These are phyloP conservation scores for Sarcophaga variegata DNA, from an alignment of 2,888 invertebrate genomes.

Conservation along the genomic window DNA sequence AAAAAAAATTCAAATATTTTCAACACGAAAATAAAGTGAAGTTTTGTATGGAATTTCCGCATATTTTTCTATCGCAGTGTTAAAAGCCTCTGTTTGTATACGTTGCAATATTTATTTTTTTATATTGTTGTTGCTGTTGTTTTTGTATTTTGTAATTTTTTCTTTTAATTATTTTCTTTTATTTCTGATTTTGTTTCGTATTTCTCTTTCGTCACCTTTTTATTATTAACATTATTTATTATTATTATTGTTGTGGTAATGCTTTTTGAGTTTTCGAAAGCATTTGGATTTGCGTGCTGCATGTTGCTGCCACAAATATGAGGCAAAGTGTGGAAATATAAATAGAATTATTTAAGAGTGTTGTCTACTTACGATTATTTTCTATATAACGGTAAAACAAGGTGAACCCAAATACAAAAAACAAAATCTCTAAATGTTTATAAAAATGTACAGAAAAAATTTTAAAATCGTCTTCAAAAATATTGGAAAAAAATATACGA, in stretches of 20 bases:
- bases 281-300: neutral
- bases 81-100: slow-evolving; percentile 7
- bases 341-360: neutral
- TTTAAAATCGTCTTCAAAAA: too few relatives aligned
- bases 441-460: too few relatives aligned
- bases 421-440: too few relatives aligned
- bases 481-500: too few relatives aligned
- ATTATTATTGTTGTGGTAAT: neutral
- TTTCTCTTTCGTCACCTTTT: slow-evolving; percentile 1
- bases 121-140: neutral
- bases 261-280: neutral
- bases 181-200: slow-evolving; percentile 31
- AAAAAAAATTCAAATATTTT: neutral
- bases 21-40: neutral
- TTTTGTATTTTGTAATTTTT: neutral
- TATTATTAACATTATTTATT: too few relatives aligned
- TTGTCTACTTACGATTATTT: neutral
- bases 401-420: neutral
- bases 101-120: slow-evolving; percentile 27
- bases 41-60: slow-evolving; percentile 9
- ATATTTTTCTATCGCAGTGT: neutral
- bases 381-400: neutral
- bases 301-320: neutral
- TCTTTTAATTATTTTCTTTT: slow-evolving; percentile 13
- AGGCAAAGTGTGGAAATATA: neutral